Percentiles rank a stretch among this genome's conserved stretches.
Evolutionary conservation across 1,140 invertebrate species (phyloP).

Genomic region (Papilio glaucus): DNA sequence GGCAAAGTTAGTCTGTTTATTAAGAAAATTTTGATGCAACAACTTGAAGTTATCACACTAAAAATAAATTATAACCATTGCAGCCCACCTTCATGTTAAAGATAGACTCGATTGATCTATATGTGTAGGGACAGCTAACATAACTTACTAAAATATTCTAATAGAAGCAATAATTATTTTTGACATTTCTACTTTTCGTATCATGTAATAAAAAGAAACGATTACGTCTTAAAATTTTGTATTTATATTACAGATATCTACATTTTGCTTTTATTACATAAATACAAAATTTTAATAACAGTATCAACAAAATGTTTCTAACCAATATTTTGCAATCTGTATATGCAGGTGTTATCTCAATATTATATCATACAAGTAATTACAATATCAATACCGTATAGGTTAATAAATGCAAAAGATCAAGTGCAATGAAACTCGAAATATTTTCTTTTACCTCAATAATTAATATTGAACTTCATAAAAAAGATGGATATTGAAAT

Average conservation of each 20-base stretch:
- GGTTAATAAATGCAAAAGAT: constrained; percentile 85
- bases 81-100: constrained; percentile 69
- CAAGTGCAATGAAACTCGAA: constrained; percentile 82
- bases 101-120: constrained; percentile 70
- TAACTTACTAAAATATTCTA: constrained; percentile 82
- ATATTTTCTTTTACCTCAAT: constrained; percentile 70
- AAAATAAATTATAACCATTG: constrained; percentile 79
- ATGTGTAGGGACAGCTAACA: constrained; percentile 72
- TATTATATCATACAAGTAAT: constrained; percentile 84
- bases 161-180: constrained; percentile 77
- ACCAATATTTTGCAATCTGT: constrained; percentile 80
- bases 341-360: constrained; percentile 80
- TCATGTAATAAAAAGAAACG: constrained; percentile 78
- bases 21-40: constrained; percentile 80
- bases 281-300: constrained; percentile 84
- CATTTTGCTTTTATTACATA: constrained; percentile 83
- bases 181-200: constrained; percentile 72
- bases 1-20: constrained; percentile 81
- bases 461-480: constrained; percentile 71
- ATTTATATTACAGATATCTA: constrained; percentile 84
- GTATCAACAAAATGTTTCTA: constrained; percentile 81
- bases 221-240: constrained; percentile 84
- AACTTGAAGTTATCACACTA: constrained; percentile 78
- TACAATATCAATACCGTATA: constrained; percentile 84
- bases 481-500: constrained; percentile 64